Evolutionary conservation across 2,888 invertebrate genomes (phyloP).

Genomic region (Pristionchus maxplancki): DNA sequence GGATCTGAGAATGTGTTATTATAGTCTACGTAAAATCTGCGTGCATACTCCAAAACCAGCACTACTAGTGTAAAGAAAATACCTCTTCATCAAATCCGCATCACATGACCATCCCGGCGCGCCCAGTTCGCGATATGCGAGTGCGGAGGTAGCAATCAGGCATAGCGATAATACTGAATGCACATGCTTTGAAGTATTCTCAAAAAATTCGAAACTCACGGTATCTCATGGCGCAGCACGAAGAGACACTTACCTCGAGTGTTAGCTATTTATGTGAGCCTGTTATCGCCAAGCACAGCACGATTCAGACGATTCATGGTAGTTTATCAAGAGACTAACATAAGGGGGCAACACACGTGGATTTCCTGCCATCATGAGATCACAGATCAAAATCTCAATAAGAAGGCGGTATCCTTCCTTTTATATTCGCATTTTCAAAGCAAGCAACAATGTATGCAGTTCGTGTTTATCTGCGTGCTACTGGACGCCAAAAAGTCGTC

Average conservation of each 20-base stretch:
- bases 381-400: background rate
- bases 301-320: background rate
- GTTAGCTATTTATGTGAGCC: background rate
- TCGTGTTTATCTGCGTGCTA: no score
- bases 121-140: conserved; percentile 56
- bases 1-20: conserved; percentile 55
- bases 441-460: no score
- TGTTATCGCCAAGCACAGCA: background rate
- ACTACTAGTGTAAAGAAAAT: background rate
- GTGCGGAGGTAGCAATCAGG: background rate
- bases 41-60: background rate
- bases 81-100: conserved; percentile 58
- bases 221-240: background rate
- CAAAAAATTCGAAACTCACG: background rate
- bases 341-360: background rate
- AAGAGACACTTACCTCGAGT: background rate
- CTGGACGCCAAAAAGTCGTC: no score
- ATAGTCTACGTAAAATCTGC: background rate
- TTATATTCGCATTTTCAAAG: no score
- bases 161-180: background rate
- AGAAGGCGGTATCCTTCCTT: no score
- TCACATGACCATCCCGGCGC: conserved; percentile 64
- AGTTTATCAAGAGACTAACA: background rate
- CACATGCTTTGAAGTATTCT: background rate
- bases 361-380: background rate